Evolutionary conservation across 2,888 invertebrate species (phyloP), one percentile per base, ranked within the genome.

Genomic region (Chymomyza procnemis): DNA sequence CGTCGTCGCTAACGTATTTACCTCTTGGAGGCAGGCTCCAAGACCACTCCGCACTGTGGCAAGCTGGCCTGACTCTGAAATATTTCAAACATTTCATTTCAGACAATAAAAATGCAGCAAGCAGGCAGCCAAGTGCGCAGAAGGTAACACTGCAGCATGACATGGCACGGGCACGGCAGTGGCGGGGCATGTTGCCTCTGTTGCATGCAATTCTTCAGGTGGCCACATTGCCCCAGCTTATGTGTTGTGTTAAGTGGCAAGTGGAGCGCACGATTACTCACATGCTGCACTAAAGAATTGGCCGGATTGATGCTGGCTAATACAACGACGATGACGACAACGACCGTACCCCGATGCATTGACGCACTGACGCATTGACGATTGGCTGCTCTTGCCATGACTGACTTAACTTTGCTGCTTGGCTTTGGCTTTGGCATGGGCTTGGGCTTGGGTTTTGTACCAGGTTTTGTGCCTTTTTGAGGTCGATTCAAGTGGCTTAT

Each of bases 401-500:
- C 34, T 41, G 34, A 12, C 34, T 41, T 41, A 41, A 41, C 34
- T 41, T 26, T 22, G 47, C 21, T 59, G 59, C 58, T 54, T 54
- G 16, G 56, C 30, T 55, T 18, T 48, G 18, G 41, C n/a, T n/a
- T n/a, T n/a, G n/a, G n/a, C n/a, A n/a, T n/a, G 41, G 54, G 48
- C 46, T 46, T 26, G n/a, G 34, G 64, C 69, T 34, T 56, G 16
- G 46, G 8, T 22, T 47, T 60, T 52, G 61, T n/a, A n/a, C 50
- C 26, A 26, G 18, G 50, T 48, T 34, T 52, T 41, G n/a, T 56
- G 52, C 61, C 73, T 8, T 63, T 82, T 83, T 83, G 79, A 83
- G 82, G 82, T 84, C 73, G 80, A 75, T 70, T 71, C 78, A 78
- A 83, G 83, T 84, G 83, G 84, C 82, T 82, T 82, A 80, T 82